Conservation (phyloP, 2,113 vertebrate genomes). For the Grus americana region DNA sequence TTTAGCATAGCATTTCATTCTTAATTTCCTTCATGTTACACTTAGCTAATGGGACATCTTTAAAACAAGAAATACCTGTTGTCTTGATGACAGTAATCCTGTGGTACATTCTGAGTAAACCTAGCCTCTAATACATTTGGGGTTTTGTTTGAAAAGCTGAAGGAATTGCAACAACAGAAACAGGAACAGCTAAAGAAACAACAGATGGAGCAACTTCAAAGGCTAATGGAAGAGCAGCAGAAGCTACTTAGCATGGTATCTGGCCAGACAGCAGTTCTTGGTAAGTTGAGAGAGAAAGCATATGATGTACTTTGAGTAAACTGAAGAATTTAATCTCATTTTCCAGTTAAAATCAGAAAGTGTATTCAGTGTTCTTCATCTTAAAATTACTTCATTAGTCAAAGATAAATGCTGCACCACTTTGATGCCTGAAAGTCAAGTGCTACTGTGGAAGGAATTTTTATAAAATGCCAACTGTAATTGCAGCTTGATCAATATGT, state of each 20-base stretch:
- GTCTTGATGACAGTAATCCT: background rate
- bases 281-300: constrained; percentile 30
- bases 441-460: background rate
- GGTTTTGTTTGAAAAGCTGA: constrained; percentile 79
- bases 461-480: background rate
- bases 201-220: constrained; percentile 86
- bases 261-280: constrained; percentile 59
- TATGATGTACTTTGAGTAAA: background rate
- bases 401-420: background rate
- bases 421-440: background rate
- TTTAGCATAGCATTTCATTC: background rate
- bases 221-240: constrained; percentile 86
- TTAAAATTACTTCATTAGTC: background rate
- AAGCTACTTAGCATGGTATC: constrained; percentile 78
- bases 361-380: background rate
- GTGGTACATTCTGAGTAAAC: background rate
- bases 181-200: constrained; percentile 89
- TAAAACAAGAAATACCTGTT: background rate
- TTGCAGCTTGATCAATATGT: background rate
- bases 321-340: background rate
- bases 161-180: constrained; percentile 89
- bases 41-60: background rate
- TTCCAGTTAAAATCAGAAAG: background rate
- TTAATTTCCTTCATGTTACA: background rate
- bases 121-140: background rate